Base-by-base conservation (phyloP, 2,888 invertebrate genomes). In the Lomographa bimaculata region DNA sequence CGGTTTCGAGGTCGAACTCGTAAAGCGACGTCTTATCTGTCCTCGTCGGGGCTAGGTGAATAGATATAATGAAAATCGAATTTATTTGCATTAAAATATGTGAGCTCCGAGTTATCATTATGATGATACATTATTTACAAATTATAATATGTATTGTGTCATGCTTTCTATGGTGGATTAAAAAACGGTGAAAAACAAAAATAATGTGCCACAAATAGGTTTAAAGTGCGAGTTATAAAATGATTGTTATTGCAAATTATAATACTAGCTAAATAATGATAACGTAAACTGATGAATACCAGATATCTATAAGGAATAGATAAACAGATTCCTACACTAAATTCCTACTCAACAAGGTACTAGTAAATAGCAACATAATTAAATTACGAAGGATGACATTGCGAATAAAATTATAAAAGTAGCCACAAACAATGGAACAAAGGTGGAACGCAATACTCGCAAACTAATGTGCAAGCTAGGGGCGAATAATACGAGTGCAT, bases 371-470 rank as follows among this genome's bases (percentile, higher is more conserved):
- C 24, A 30, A 23, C 38, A 47, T 43, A 26, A 34, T 36, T 28
- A 48, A 28, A 27, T 26, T 26, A 30, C 28, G 27, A 35, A 46
- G 37, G 20, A 48, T 46, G 44, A 50, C 38, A 42, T 52, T 51
- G 43, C 41, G 48, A 36, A 54, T 46, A 28, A 46, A 42, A 50
- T 32, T 32, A 33, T 32, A 36, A 25, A 26, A 38, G 27, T 39
- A 33, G 38, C 33, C 33, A 49, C 60, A 57, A 71, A 81, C 75
- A 80, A 77, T 78, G 65, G 68, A 75, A 80, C 73, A 80, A 76
- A 79, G 67, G 62, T 65, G 66, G 59, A 68, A 67, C 65, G 62
- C 64, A 65, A 64, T 61, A 59, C 54, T 59, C 60, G 59, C 52
- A 61, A 69, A 72, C 38, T 32, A 46, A 27, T 19, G 71, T 71